These are phyloP conservation scores for Paguma larvata DNA, from an alignment of 2,797 vertebrate genomes.

Conservation along the genomic window DNA sequence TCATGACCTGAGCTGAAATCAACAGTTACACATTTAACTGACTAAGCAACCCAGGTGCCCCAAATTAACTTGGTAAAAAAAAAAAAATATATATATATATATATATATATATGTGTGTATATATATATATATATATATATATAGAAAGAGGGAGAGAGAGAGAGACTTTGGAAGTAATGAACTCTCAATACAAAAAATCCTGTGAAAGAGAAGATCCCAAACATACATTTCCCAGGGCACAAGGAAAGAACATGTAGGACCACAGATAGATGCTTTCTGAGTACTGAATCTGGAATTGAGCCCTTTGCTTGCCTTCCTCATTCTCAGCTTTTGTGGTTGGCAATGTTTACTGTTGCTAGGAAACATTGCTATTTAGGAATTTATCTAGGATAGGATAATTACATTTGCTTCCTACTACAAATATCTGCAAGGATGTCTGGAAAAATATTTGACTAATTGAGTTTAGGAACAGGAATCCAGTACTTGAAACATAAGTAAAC, in stretches of 20 bases:
- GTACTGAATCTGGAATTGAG: slow-evolving; percentile 75
- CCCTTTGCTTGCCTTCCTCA: slow-evolving; percentile 62
- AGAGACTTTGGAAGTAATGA: slow-evolving; percentile 76
- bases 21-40: too few relatives aligned
- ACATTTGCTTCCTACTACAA: slow-evolving; percentile 81
- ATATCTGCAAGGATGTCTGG: slow-evolving; percentile 59
- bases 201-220: slow-evolving; percentile 82
- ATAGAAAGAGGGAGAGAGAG: slow-evolving; percentile 27
- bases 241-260: slow-evolving; percentile 55
- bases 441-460: slow-evolving; percentile 76
- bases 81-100: too few relatives aligned
- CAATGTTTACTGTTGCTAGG: slow-evolving; percentile 82
- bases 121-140: too few relatives aligned
- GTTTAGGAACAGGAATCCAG: slow-evolving; percentile 58
- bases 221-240: slow-evolving; percentile 30
- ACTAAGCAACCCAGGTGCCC: too few relatives aligned
- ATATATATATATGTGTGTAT: too few relatives aligned
- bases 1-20: too few relatives aligned
- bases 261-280: slow-evolving; percentile 63
- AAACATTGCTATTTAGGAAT: slow-evolving; percentile 84
- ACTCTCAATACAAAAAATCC: slow-evolving; percentile 76
- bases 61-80: slow-evolving; percentile 40
- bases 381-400: slow-evolving; percentile 80
- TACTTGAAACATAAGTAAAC: slow-evolving; percentile 65
- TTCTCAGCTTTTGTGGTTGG: slow-evolving; percentile 81